These are phyloP conservation scores for Coregonus clupeaformis DNA, from an alignment of 2,113 vertebrate genomes.

Conservation along the genomic window DNA sequence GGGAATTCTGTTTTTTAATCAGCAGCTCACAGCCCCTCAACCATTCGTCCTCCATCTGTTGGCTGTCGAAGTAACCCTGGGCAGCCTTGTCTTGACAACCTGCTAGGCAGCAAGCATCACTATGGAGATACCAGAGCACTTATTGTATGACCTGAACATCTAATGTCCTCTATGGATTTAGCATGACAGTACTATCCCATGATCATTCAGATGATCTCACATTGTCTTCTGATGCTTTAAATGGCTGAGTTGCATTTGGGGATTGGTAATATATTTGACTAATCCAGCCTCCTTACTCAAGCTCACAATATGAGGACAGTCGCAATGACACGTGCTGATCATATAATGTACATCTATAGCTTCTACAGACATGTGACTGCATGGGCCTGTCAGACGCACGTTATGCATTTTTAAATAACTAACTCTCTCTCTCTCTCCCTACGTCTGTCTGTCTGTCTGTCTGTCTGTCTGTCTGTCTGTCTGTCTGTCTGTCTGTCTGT, in stretches of 20 bases:
- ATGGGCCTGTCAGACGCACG: no score
- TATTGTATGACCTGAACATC: slow-evolving; percentile 20
- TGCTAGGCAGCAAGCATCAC: slow-evolving; percentile 28
- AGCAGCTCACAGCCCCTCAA: slow-evolving; percentile 34
- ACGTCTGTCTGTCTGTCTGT: background rate
- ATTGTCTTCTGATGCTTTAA: no score
- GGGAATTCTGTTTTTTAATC: slow-evolving; percentile 31
- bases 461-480: background rate
- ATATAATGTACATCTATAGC: no score
- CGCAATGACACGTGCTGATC: no score
- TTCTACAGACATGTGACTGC: no score
- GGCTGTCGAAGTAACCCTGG: slow-evolving; percentile 34
- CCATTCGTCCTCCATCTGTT: slow-evolving; percentile 57
- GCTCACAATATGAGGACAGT: no score
- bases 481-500: background rate
- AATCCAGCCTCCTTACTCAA: no score
- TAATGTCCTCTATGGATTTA: slow-evolving; percentile 8
- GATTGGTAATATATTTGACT: no score
- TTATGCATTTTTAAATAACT: no score
- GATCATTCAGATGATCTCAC: no score
- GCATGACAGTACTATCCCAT: background rate
- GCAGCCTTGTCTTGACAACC: slow-evolving; percentile 33
- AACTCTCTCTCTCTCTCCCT: slow-evolving; percentile 1
- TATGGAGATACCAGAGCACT: slow-evolving; percentile 18
- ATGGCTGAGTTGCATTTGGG: no score